Base-by-base conservation (phyloP, 2,888 invertebrate genomes). In the Drosophila mimica region DNA sequence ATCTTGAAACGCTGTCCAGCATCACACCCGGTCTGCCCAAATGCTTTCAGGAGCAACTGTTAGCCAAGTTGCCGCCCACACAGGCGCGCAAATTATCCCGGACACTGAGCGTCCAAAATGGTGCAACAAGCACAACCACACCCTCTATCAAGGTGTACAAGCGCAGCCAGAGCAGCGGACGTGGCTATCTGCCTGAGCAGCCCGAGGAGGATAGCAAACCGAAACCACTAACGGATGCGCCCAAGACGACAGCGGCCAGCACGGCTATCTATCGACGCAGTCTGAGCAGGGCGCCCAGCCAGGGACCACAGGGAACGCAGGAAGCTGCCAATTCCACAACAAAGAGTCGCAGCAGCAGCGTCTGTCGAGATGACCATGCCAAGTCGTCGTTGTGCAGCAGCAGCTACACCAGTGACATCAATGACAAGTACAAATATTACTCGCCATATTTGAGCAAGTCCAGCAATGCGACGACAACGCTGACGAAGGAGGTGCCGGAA, bases 21-120 rank as follows among this genome's bases (percentile, higher is more conserved):
- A 94, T 96, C 80, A 96, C 96, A 82, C 96, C 96, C 38, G 96
- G 95, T 79, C 94, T 96, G 83, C 95, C 96, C 78, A 95, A 95
- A 84, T 95, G 96, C 49, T 95, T 96, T 91, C 96, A 96, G 94
- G 95, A 95, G 72, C 96, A 96, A 92, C 93, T 96, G 83, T 93
- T 96, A 68, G 95, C 96, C 80, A 95, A 95, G 91, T 92, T 96
- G 90, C 95, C 96, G 78, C 95, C 96, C 3, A 95, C 95, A 72
- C 96, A 96, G 93, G 95, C 95, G 36, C 94, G 95, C 84, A 94
- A 94, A 84, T 92, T 96, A 80, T 95, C 96, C 69, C 94, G 96
- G 85, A 96, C 96, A 67, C 93, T 96, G 54, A 93, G 93, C 56
- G 92, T 93, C 66, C 93, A 93, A 80, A 92, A 88, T 70, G 82